phyloP scores from a whole-genome alignment of 2,113 vertebrate genomes.

The Antennarius striatus region DNA sequence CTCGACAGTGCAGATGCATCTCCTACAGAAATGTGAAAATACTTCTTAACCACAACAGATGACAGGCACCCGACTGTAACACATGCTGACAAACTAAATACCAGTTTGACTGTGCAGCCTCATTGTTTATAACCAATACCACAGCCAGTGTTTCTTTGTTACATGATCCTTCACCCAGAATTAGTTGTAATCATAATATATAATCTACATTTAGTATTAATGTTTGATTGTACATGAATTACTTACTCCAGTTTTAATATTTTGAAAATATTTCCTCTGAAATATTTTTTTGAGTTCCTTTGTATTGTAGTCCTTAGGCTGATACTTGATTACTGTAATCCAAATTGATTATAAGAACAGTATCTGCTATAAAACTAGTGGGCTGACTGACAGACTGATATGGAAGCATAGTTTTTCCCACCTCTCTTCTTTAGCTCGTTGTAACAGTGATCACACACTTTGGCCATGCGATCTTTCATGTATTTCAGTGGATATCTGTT shows the following conservation, averaged over 20 bases:
- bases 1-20: conserved; percentile 28
- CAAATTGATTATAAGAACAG: neutral
- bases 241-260: too few species aligned
- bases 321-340: neutral
- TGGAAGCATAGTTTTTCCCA: conserved; percentile 34
- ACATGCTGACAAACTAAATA: neutral
- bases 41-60: conserved; percentile 7
- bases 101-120: too few species aligned
- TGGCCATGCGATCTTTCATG: conserved; percentile 92
- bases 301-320: neutral
- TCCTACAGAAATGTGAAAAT: conserved; percentile 46
- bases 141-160: too few species aligned
- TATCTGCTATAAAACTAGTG: neutral
- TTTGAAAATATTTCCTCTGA: too few species aligned
- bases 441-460: conserved; percentile 97
- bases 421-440: conserved; percentile 88
- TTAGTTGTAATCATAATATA: too few species aligned
- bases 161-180: too few species aligned
- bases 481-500: conserved; percentile 96
- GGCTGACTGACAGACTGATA: neutral
- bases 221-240: too few species aligned
- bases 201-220: too few species aligned
- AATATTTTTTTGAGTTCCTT: too few species aligned
- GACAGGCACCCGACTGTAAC: neutral
- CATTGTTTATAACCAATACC: too few species aligned